These are phyloP conservation scores for Plectropomus leopardus DNA, from an alignment of 2,113 vertebrate genomes.

Conservation along the genomic window DNA sequence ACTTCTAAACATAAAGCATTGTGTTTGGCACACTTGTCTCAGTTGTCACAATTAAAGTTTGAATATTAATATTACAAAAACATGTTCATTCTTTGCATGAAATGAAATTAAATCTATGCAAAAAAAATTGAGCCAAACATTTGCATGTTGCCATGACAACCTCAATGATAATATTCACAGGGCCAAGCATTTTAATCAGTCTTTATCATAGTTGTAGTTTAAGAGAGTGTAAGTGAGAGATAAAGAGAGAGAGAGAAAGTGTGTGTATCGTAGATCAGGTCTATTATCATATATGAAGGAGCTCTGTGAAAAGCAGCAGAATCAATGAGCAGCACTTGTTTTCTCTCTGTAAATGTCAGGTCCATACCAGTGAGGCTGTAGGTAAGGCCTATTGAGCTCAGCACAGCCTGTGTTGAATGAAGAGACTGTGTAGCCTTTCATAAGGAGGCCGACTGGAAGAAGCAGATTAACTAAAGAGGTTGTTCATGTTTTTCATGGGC, in stretches of 20 bases:
- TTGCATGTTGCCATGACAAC: neutral
- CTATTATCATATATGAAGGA: neutral
- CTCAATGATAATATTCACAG: neutral
- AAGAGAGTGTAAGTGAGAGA: neutral
- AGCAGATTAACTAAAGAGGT: constrained; percentile 38
- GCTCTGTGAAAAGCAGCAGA: constrained; percentile 31
- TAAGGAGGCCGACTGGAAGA: constrained; percentile 28
- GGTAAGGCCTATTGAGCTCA: constrained; percentile 36
- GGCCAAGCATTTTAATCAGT: neutral
- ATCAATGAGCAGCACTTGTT: constrained; percentile 9
- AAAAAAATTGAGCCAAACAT: too few species aligned
- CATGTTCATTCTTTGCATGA: neutral
- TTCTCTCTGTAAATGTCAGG: constrained; percentile 23
- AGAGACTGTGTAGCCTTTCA: constrained; percentile 1
- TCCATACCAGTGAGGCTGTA: constrained; percentile 24
- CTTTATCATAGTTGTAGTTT: neutral
- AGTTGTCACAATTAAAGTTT: too few species aligned
- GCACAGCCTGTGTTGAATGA: constrained; percentile 15
- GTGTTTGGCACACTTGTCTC: neutral
- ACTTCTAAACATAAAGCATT: neutral
- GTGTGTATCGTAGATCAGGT: neutral
- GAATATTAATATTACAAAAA: too few species aligned
- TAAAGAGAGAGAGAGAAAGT: neutral
- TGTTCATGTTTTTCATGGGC: constrained; percentile 41
- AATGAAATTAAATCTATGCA: neutral